Base-by-base conservation (phyloP, 2,113 vertebrate species). In the Tamias sibiricus region DNA sequence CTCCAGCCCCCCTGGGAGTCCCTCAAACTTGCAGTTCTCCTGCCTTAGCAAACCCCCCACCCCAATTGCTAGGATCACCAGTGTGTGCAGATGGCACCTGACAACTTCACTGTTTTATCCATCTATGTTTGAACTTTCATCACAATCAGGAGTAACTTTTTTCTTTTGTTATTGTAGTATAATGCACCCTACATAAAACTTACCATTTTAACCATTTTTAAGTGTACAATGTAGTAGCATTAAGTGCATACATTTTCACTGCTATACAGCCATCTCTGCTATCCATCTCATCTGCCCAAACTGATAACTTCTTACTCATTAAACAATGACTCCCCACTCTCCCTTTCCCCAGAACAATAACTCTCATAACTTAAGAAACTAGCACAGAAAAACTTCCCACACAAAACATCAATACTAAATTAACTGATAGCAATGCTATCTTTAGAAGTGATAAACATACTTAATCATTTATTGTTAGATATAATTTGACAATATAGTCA, bases 401-500 rank as follows among this genome's bases (percentile, higher is more conserved):
- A 90, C 11, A 54, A 91, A 83, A 80, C 6, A 35, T 17, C 32
- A 64, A 87, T 30, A 79, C 71, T 76, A 47, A 75, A 91, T 90
- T 69, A 91, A 66, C 66, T 86, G 85, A 59, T 24, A 87, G 74
- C 22, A 88, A 52, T 30, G 37, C 69, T 80, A 37, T n/a, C 59
- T 95, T 93, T 94, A 94, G 89, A 96, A 92, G 49, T 94, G 64
- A 85, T 86, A 88, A 91, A 62, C 24, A 47, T 47, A 80, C 28
- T 42, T 92, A 90, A 77, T 87, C 59, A 96, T 77, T 96, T 88
- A 52, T 44, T 87, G 47, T 66, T 42, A 93, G 40, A 82, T 42
- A 77, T 19, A 62, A 86, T 26, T 83, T 94, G 96, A 97, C 68
- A 74, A 75, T 96, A 95, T 97, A 97, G 91, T 96, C 96, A 69